A percentile compares a stretch with the other conserved stretches of the same genome.
Evolutionary conservation across 2,113 vertebrate species (phyloP).

Genomic region (Zosterops japonicus): DNA sequence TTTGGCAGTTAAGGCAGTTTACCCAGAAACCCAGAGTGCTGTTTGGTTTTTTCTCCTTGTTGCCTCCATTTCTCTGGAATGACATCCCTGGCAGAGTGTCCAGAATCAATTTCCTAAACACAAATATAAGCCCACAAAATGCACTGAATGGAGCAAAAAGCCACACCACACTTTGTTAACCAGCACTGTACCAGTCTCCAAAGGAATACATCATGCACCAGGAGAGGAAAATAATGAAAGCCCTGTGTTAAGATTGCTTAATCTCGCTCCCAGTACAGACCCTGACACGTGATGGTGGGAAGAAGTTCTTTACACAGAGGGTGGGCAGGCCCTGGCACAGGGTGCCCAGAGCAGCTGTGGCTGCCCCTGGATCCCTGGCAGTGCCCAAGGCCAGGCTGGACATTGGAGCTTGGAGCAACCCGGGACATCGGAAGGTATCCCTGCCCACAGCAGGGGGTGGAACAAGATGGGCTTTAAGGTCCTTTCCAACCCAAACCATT

Average conservation of each 20-base stretch:
- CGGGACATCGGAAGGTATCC: background rate
- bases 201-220: background rate
- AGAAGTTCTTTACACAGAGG: background rate
- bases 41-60: background rate
- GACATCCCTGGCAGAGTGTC: background rate
- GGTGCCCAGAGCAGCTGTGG: background rate
- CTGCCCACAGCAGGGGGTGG: background rate
- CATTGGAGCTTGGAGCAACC: accelerated
- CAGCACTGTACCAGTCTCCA: background rate
- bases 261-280: background rate
- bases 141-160: background rate
- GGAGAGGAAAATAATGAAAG: background rate
- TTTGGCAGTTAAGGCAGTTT: background rate
- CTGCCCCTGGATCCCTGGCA: background rate
- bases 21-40: background rate
- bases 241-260: background rate
- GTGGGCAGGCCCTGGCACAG: background rate
- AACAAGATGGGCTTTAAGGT: accelerated
- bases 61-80: background rate
- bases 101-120: background rate
- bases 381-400: background rate
- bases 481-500: background rate
- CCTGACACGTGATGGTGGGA: background rate
- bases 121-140: background rate
- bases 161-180: background rate